A percentile compares a stretch with the other conserved stretches of the same genome.
These are phyloP conservation scores for Palaemon carinicauda DNA, from an alignment of 1,140 invertebrate genomes.

Conservation along the genomic window DNA sequence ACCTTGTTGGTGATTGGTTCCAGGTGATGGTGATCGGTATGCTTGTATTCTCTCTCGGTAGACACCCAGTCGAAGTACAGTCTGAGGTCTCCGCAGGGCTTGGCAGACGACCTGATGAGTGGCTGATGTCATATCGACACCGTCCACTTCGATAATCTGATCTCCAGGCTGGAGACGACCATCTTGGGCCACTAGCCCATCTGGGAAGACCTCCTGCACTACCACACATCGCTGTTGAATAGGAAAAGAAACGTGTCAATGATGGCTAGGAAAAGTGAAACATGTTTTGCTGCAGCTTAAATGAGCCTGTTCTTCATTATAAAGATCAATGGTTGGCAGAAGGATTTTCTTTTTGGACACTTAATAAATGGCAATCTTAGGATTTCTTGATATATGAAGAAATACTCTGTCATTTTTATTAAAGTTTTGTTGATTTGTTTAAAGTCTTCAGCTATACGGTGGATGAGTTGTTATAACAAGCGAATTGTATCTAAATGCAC, in stretches of 20 bases:
- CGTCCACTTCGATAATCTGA: slow-evolving; percentile 72
- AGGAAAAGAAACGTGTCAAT: not conserved
- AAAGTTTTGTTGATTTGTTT: no score
- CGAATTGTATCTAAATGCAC: no score
- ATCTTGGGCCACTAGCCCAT: slow-evolving; percentile 67
- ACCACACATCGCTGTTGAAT: slow-evolving; percentile 66
- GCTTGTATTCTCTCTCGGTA: slow-evolving; percentile 63
- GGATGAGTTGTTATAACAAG: no score
- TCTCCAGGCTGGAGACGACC: slow-evolving; percentile 70
- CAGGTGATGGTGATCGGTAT: slow-evolving; percentile 44
- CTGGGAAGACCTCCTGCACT: slow-evolving; percentile 69
- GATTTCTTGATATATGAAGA: no score
- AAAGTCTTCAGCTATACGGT: no score
- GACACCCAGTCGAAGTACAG: slow-evolving; percentile 61
- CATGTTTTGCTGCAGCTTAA: not conserved
- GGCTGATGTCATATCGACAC: slow-evolving; percentile 63
- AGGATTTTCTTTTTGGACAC: no score
- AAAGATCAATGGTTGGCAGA: not conserved
- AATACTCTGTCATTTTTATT: no score
- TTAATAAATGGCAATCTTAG: no score
- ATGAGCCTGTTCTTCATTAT: not conserved
- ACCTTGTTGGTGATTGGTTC: slow-evolving; percentile 18
- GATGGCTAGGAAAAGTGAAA: no score
- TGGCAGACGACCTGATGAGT: slow-evolving; percentile 62
- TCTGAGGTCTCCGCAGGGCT: slow-evolving; percentile 59